Evolutionary conservation across 2,888 invertebrate species (phyloP).

Genomic region (Hydropsyche betteni): DNA sequence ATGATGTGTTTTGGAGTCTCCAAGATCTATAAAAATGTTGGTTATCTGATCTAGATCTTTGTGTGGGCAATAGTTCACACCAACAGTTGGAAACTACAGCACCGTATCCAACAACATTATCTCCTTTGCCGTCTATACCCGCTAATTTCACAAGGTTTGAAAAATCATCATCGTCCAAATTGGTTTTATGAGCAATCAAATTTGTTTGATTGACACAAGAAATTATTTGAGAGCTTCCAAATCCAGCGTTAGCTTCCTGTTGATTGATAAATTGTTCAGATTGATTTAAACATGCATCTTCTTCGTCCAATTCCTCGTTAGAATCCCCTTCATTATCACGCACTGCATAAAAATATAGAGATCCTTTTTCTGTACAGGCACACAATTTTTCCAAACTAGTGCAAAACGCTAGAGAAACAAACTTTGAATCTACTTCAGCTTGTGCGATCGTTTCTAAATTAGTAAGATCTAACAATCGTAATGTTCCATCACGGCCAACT

Average conservation of each 20-base stretch:
- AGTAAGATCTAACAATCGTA: constrained; percentile 77
- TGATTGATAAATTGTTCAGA: constrained; percentile 40
- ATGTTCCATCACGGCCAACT: constrained; percentile 78
- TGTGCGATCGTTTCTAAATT: constrained; percentile 75
- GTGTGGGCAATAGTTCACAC: constrained; percentile 92
- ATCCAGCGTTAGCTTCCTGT: constrained; percentile 8
- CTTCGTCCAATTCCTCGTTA: constrained; percentile 76
- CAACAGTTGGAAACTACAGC: constrained; percentile 93
- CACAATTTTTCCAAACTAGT: constrained; percentile 88
- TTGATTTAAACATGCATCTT: constrained; percentile 58
- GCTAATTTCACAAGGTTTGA: constrained; percentile 78
- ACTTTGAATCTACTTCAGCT: constrained; percentile 74
- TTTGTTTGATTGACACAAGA: constrained; percentile 43
- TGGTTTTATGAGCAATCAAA: constrained; percentile 69
- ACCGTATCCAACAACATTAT: constrained; percentile 71
- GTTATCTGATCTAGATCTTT: constrained; percentile 87
- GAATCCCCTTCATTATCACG: constrained; percentile 78
- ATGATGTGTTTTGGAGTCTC: constrained; percentile 87
- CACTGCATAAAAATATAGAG: constrained; percentile 83
- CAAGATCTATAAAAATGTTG: constrained; percentile 88
- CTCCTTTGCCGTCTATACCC: constrained; percentile 72
- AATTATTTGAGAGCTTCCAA: constrained; percentile 32
- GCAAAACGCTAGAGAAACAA: constrained; percentile 86
- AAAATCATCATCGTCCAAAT: constrained; percentile 69
- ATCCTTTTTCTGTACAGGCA: constrained; percentile 81